Percentiles rank a stretch among this genome's conserved stretches.
These are phyloP conservation scores for Piezodorus guildinii DNA, from an alignment of 1,140 invertebrate species.

Conservation along the genomic window DNA sequence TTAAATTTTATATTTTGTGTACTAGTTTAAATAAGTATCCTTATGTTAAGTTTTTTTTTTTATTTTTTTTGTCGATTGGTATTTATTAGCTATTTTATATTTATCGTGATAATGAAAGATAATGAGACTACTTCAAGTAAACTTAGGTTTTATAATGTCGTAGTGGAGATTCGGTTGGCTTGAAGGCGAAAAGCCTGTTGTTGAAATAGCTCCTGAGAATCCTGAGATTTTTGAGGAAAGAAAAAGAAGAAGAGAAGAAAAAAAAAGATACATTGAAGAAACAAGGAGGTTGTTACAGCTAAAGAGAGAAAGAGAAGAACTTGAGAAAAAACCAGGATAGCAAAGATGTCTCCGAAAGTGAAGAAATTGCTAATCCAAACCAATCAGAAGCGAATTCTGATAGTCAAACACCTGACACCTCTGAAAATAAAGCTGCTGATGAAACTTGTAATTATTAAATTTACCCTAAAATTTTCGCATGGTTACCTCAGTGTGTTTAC, in stretches of 20 bases:
- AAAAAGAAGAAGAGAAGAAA: slow-evolving; percentile 25
- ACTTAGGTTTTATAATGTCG: neutral
- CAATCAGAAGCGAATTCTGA: no score
- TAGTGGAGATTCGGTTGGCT: slow-evolving; percentile 30
- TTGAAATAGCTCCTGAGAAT: slow-evolving; percentile 26
- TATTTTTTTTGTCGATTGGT: no score
- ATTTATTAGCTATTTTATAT: no score
- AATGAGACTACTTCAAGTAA: neutral
- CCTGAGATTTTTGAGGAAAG: slow-evolving; percentile 25
- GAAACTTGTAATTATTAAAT: neutral
- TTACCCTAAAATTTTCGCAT: neutral
- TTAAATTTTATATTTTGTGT: no score
- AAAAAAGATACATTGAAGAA: slow-evolving; percentile 25
- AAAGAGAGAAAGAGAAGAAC: slow-evolving; percentile 19
- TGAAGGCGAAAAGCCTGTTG: slow-evolving; percentile 27
- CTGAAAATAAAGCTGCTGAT: slow-evolving; percentile 17
- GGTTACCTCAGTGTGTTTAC: neutral
- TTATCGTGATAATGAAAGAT: no score
- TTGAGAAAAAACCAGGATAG: neutral
- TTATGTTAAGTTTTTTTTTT: no score
- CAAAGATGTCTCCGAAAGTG: no score
- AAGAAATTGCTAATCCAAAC: no score
- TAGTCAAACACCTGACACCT: neutral
- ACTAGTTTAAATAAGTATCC: no score
- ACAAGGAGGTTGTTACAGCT: slow-evolving; percentile 19